Conservation (phyloP, 2,797 vertebrate genomes). For the Semaprochilodus insignis region DNA sequence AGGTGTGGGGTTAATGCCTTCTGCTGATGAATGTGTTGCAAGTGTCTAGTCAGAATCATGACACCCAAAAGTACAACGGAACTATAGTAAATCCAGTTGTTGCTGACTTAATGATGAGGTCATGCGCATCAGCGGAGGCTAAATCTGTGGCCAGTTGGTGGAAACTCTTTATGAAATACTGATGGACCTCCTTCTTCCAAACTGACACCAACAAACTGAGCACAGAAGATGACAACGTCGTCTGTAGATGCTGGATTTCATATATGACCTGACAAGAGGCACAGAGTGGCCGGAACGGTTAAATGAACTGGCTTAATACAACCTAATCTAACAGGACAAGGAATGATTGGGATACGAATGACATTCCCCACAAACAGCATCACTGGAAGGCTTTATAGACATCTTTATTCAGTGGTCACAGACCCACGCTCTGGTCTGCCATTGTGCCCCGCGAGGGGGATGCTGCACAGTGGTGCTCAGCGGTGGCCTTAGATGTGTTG, state of each 20-base stretch:
- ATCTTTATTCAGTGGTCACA: slow-evolving; percentile 15
- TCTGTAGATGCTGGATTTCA: too few relatives aligned
- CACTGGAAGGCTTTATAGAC: neutral
- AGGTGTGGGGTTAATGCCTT: neutral
- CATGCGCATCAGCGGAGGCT: neutral
- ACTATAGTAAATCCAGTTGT: neutral
- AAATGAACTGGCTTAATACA: too few relatives aligned
- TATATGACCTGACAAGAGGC: too few relatives aligned
- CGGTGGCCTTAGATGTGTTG: neutral
- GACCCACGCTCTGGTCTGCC: neutral
- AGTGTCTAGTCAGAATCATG: neutral
- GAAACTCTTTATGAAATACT: neutral
- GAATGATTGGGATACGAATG: neutral
- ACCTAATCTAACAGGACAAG: too few relatives aligned
- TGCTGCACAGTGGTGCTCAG: neutral
- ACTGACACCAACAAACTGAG: too few relatives aligned
- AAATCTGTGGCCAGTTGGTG: neutral
- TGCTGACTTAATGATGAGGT: neutral
- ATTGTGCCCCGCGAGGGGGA: neutral
- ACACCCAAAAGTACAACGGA: neutral
- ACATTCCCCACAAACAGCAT: neutral
- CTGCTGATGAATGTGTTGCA: neutral
- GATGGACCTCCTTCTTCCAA: neutral
- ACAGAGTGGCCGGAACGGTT: too few relatives aligned
- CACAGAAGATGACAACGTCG: too few relatives aligned